Evolutionary conservation across 2,888 invertebrate species (phyloP).

Genomic region (Agonopterix subpropinquella): DNA sequence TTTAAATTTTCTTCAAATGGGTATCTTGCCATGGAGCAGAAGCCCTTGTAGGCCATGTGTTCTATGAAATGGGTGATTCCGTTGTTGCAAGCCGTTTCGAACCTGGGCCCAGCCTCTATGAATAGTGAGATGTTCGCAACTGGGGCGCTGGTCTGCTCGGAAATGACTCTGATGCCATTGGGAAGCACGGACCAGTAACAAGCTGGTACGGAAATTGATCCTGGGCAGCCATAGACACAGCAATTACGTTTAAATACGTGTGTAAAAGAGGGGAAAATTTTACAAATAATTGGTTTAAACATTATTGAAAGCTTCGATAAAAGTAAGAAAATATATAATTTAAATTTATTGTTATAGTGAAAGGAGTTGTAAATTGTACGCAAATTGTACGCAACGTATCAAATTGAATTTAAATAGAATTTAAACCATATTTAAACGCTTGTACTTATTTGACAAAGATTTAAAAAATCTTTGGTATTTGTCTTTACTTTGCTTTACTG

Average conservation of each 20-base stretch:
- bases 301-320: too few relatives aligned
- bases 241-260: neutral
- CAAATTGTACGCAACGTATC: too few relatives aligned
- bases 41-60: constrained; percentile 50
- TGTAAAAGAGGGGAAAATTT: neutral
- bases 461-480: too few relatives aligned
- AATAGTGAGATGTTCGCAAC: constrained; percentile 35
- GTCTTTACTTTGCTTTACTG: too few relatives aligned
- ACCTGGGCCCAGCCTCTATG: constrained; percentile 45
- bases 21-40: constrained; percentile 17
- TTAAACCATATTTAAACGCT: too few relatives aligned
- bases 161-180: constrained; percentile 47
- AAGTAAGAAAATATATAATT: neutral
- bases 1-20: constrained; percentile 23
- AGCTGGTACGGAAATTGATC: neutral
- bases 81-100: constrained; percentile 38
- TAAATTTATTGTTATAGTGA: too few relatives aligned
- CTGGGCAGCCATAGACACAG: neutral
- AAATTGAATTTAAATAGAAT: too few relatives aligned
- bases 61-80: constrained; percentile 57
- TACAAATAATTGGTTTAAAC: neutral
- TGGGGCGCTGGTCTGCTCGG: constrained; percentile 23
- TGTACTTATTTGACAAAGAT: too few relatives aligned
- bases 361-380: too few relatives aligned
- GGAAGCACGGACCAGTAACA: constrained; percentile 17